These are phyloP conservation scores for Corythaeola cristata DNA, from an alignment of 2,113 vertebrate species.

Conservation along the genomic window DNA sequence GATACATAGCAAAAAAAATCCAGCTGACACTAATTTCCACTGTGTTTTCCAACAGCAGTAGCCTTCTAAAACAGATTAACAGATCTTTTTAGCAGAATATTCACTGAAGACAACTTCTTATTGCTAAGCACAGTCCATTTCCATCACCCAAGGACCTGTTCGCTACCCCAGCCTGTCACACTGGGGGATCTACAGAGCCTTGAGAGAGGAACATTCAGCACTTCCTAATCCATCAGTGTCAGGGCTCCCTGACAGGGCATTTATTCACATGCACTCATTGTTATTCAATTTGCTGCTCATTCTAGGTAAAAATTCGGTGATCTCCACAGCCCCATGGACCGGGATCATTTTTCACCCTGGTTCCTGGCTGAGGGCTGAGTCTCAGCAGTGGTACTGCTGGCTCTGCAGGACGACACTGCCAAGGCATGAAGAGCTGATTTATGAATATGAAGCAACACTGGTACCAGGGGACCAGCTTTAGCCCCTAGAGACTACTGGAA, in stretches of 20 bases:
- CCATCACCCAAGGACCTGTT: constrained; percentile 65
- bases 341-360: constrained; percentile 79
- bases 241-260: constrained; percentile 83
- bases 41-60: neutral
- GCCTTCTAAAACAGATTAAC: constrained; percentile 1
- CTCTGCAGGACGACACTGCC: constrained; percentile 67
- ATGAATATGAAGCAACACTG: constrained; percentile 73
- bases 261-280: constrained; percentile 87
- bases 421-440: constrained; percentile 76
- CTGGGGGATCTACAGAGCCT: constrained; percentile 38
- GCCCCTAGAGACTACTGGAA: constrained; percentile 78
- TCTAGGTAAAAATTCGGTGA: constrained; percentile 72
- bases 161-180: constrained; percentile 54
- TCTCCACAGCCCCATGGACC: constrained; percentile 62
- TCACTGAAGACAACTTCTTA: neutral
- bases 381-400: constrained; percentile 60
- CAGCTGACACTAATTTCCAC: neutral
- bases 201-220: constrained; percentile 70
- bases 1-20: neutral
- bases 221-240: constrained; percentile 89
- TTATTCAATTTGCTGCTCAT: constrained; percentile 84
- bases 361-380: constrained; percentile 65
- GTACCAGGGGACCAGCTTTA: constrained; percentile 57
- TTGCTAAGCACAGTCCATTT: constrained; percentile 7
- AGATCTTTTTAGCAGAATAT: neutral